Conservation (phyloP, 2,888 invertebrate genomes). For the Clistopyga incitator region DNA sequence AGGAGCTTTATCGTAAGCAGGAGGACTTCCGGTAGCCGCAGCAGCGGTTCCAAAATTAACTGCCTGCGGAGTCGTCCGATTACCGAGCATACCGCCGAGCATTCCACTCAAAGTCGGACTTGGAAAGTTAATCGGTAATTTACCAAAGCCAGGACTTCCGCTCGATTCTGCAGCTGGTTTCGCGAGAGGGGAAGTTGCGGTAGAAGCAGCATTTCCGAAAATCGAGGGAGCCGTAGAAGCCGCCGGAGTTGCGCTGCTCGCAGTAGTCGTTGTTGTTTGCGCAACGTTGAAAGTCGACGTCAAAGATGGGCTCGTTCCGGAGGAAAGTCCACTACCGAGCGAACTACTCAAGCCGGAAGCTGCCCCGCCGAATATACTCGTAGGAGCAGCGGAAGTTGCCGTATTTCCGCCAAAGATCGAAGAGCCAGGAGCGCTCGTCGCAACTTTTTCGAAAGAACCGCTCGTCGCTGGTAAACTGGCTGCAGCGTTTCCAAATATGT, state of each 20-base stretch:
- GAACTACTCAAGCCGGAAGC: constrained; percentile 29
- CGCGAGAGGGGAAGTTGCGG: constrained; percentile 11
- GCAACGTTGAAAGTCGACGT: constrained; percentile 42
- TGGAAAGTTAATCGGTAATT: constrained; percentile 56
- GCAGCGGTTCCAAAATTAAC: constrained; percentile 64
- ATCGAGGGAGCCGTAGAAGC: constrained; percentile 30
- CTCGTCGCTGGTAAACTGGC: constrained; percentile 62
- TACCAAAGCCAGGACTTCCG: constrained; percentile 44
- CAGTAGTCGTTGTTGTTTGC: constrained; percentile 34
- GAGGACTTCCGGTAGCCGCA: constrained; percentile 50
- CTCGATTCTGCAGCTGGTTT: constrained; percentile 48
- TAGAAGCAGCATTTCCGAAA: constrained; percentile 38
- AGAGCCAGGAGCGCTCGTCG: constrained; percentile 40
- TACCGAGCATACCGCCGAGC: constrained; percentile 52
- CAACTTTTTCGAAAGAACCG: constrained; percentile 50
- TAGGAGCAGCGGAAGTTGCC: constrained; percentile 7
- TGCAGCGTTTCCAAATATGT: constrained; percentile 65
- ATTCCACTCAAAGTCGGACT: constrained; percentile 50
- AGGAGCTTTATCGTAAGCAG: constrained; percentile 59
- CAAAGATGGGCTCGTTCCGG: constrained; percentile 31
- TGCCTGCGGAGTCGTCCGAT: constrained; percentile 17
- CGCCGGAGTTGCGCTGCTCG: constrained; percentile 34
- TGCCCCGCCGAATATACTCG: constrained; percentile 51
- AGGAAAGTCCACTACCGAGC: constrained; percentile 41
- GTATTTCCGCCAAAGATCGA: constrained; percentile 62